Evolutionary conservation across 2,113 vertebrate genomes (phyloP).

Genomic region (Syngnathoides biaculeatus): DNA sequence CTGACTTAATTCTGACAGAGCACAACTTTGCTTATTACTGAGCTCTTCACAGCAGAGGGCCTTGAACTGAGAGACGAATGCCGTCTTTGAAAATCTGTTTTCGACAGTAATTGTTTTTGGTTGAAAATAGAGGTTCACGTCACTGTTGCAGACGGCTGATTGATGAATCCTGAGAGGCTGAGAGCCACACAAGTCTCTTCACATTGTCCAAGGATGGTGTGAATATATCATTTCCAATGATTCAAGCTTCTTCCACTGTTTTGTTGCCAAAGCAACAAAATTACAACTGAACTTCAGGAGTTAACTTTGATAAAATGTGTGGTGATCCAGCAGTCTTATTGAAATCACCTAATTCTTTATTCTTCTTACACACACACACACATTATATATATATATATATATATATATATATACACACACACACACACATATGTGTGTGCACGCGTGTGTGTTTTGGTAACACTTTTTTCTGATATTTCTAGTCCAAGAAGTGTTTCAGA

Average conservation of each 20-base stretch:
- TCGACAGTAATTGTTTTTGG: constrained; percentile 10
- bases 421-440: too few species aligned
- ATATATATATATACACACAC: too few species aligned
- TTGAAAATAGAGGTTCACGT: neutral
- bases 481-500: too few species aligned
- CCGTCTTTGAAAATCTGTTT: constrained; percentile 21
- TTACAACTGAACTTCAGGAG: neutral
- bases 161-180: constrained; percentile 1
- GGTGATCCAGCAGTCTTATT: too few species aligned
- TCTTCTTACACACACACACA: too few species aligned
- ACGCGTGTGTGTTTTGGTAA: too few species aligned
- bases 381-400: too few species aligned
- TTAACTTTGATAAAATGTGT: too few species aligned
- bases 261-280: constrained; percentile 40
- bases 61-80: neutral
- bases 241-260: neutral
- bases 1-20: neutral
- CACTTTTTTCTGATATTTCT: too few species aligned
- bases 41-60: neutral
- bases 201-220: constrained; percentile 4
- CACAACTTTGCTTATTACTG: neutral
- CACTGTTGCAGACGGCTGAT: constrained; percentile 4
- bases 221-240: constrained; percentile 13
- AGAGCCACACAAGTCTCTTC: constrained; percentile 10
- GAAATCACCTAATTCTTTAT: too few species aligned